Conservation (phyloP, 2,888 invertebrate genomes). For the Xestobium rufovillosum region DNA sequence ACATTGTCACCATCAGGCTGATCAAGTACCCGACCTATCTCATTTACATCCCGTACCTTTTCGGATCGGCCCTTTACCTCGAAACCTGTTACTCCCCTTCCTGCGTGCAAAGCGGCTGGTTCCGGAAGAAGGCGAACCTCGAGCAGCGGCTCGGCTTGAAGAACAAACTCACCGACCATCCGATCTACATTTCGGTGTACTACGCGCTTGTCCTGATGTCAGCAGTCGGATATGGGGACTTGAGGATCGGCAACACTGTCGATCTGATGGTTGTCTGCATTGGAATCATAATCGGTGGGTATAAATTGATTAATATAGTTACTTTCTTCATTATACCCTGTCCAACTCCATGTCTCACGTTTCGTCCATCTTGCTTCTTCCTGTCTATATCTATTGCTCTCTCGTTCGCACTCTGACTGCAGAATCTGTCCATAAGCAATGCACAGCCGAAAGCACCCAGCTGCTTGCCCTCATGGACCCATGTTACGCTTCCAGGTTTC, state of each 20-base stretch:
- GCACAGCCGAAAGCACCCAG: no score
- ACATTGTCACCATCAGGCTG: slow-evolving; percentile 30
- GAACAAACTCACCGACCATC: slow-evolving; percentile 23
- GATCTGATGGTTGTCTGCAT: slow-evolving; percentile 34
- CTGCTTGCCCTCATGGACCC: no score
- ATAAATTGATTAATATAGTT: no score
- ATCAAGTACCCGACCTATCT: slow-evolving; percentile 46
- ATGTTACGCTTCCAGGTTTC: no score
- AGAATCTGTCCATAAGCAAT: no score
- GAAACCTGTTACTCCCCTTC: slow-evolving; percentile 48
- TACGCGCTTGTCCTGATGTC: slow-evolving; percentile 44
- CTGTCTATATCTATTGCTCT: no score
- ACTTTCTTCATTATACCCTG: no score
- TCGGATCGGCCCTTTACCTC: slow-evolving; percentile 47
- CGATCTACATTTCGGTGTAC: slow-evolving; percentile 42
- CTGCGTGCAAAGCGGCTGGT: slow-evolving; percentile 49
- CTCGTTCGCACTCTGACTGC: no score
- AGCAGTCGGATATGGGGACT: slow-evolving; percentile 47
- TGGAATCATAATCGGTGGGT: slow-evolving; percentile 18
- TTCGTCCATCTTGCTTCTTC: no score
- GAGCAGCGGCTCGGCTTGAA: slow-evolving; percentile 40
- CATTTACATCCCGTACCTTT: slow-evolving; percentile 46
- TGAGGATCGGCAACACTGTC: slow-evolving; percentile 41
- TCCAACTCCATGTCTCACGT: no score
- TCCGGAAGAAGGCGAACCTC: slow-evolving; percentile 25